Conservation (phyloP, 1,140 invertebrate genomes). For the Himalopsyche phryganea region DNA sequence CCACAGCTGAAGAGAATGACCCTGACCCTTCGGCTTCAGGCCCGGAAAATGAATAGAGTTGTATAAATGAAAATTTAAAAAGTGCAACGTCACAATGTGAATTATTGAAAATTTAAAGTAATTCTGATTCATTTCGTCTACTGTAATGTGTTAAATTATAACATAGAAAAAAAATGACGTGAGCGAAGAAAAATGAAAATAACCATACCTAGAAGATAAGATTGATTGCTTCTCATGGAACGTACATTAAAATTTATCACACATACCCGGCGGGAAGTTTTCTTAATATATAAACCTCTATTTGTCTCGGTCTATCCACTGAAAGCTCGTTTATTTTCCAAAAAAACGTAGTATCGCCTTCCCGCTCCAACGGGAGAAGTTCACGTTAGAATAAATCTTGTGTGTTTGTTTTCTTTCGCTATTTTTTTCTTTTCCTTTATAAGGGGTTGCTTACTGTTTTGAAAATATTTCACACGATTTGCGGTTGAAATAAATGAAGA, state of each 20-base stretch:
- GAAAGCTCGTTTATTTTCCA: slow-evolving; percentile 9
- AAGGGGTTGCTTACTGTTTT: neutral
- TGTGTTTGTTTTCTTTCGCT: slow-evolving; percentile 8
- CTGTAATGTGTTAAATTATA: no score
- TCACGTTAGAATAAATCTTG: slow-evolving; percentile 24
- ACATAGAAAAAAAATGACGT: no score
- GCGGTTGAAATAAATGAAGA: no score
- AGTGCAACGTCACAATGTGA: no score
- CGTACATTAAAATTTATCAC: slow-evolving; percentile 30
- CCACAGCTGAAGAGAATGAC: no score
- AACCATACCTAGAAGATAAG: slow-evolving; percentile 21
- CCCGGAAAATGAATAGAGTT: no score
- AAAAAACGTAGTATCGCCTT: slow-evolving; percentile 2
- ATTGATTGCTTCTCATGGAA: slow-evolving; percentile 23
- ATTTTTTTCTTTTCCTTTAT: no score
- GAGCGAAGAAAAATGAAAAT: slow-evolving; percentile 22
- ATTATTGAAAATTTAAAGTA: no score
- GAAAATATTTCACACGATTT: no score
- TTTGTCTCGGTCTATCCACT: slow-evolving; percentile 14
- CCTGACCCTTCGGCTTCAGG: no score
- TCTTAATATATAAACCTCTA: slow-evolving; percentile 21
- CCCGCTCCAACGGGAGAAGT: slow-evolving; percentile 13
- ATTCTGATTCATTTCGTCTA: no score
- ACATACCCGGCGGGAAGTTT: slow-evolving; percentile 16
- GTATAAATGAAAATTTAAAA: no score